Percentiles rank a stretch among this genome's conserved stretches.
Conservation (phyloP, 1,140 invertebrate genomes). For the Arion vulgaris region DNA sequence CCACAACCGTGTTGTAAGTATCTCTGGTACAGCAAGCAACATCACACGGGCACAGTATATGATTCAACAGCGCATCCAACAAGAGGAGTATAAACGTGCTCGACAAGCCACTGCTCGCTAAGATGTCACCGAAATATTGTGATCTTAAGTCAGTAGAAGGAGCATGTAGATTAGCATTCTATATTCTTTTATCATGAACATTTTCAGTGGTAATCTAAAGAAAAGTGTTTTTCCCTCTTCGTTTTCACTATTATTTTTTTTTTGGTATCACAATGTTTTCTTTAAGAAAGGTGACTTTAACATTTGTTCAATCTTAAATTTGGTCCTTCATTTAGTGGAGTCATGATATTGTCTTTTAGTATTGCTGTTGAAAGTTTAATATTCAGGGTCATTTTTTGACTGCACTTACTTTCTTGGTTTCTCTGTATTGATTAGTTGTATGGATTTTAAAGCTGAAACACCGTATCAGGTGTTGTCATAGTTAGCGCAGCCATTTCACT, state of each 20-base stretch:
- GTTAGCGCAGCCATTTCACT: conserved; percentile 5
- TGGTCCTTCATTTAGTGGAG: conserved; percentile 10
- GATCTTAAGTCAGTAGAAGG: background rate
- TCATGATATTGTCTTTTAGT: conserved; percentile 17
- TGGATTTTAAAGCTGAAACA: conserved; percentile 24
- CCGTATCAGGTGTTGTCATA: conserved; percentile 18
- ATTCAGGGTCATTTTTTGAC: conserved; percentile 31
- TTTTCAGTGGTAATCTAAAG: conserved; percentile 16
- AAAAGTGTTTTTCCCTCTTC: conserved; percentile 12
- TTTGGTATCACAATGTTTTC: background rate
- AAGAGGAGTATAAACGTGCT: conserved; percentile 94
- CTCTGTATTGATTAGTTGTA: conserved; percentile 35
- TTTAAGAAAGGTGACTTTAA: conserved; percentile 7
- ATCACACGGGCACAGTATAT: conserved; percentile 92
- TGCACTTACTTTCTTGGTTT: conserved; percentile 32
- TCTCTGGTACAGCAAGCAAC: conserved; percentile 88
- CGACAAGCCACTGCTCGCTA: conserved; percentile 67
- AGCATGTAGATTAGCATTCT: background rate
- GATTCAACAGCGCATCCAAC: conserved; percentile 94
- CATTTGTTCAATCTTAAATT: conserved; percentile 5
- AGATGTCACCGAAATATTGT: background rate
- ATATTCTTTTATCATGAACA: conserved; percentile 12
- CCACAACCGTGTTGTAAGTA: conserved; percentile 96
- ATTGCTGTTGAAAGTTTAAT: conserved; percentile 37
- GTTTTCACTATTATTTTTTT: conserved; percentile 16